These are phyloP conservation scores for Drosophila sucinea DNA, from an alignment of 1,140 invertebrate genomes.

Conservation along the genomic window DNA sequence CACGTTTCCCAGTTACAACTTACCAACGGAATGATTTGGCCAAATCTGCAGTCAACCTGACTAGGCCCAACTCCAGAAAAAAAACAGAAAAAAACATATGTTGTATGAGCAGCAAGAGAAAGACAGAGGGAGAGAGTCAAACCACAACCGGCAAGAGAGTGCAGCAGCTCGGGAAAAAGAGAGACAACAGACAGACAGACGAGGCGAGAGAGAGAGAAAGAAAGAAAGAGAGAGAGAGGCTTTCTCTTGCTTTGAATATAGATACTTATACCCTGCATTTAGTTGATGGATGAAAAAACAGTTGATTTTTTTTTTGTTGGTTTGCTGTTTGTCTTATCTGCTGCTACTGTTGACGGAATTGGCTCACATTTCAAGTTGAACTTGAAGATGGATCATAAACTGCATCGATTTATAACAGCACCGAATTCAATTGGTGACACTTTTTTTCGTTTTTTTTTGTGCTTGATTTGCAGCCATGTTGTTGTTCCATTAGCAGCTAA, in stretches of 20 bases:
- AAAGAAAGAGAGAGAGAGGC: conserved; percentile 29
- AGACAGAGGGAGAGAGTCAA: conserved; percentile 2
- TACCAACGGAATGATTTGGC: conserved; percentile 72
- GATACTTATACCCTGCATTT: neutral
- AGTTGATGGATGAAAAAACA: conserved; percentile 5
- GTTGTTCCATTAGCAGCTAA: neutral
- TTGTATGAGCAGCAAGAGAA: conserved; percentile 26
- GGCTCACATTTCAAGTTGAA: neutral
- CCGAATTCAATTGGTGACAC: neutral
- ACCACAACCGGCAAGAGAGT: conserved; percentile 2
- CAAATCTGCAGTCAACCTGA: conserved; percentile 55
- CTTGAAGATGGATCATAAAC: neutral
- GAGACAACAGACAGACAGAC: neutral
- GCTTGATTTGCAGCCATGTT: too few species aligned
- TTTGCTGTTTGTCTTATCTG: neutral
- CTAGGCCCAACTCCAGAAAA: conserved; percentile 43
- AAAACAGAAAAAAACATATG: conserved; percentile 27
- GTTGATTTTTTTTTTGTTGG: neutral
- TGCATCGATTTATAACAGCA: neutral
- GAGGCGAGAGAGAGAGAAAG: neutral
- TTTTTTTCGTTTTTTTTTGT: too few species aligned
- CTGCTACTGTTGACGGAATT: neutral
- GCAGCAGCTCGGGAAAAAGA: conserved; percentile 18
- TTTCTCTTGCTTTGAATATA: conserved; percentile 33
- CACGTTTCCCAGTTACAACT: conserved; percentile 72